A percentile compares a stretch with the other conserved stretches of the same genome.
These are phyloP conservation scores for Athalia rosae DNA, from an alignment of 2,888 invertebrate species.

Conservation along the genomic window DNA sequence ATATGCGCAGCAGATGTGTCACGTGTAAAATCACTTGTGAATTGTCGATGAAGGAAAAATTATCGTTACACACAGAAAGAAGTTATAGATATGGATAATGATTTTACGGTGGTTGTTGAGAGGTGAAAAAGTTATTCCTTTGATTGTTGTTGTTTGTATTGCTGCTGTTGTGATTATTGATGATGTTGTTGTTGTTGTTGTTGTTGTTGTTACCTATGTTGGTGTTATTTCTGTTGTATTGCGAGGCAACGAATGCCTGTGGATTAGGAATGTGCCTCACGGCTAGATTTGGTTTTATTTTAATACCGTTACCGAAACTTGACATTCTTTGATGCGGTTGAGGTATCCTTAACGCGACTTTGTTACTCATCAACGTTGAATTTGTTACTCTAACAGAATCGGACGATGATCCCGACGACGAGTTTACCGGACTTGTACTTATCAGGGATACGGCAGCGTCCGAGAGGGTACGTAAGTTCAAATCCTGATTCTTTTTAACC, in stretches of 20 bases:
- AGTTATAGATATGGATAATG: background rate
- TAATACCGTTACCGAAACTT: slow-evolving; percentile 66
- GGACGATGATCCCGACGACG: background rate
- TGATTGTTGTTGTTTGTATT: slow-evolving; percentile 38
- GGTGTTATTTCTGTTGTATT: slow-evolving; percentile 56
- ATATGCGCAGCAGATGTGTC: too few species aligned
- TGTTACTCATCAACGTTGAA: slow-evolving; percentile 44
- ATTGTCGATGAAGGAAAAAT: too few species aligned
- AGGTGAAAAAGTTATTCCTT: slow-evolving; percentile 23
- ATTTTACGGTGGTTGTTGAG: slow-evolving; percentile 18
- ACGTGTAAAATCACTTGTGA: too few species aligned
- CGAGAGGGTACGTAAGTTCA: slow-evolving; percentile 64
- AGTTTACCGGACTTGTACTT: slow-evolving; percentile 41
- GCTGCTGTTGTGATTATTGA: too few species aligned
- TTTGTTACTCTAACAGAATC: slow-evolving; percentile 13
- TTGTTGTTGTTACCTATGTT: too few species aligned
- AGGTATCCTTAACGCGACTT: slow-evolving; percentile 66
- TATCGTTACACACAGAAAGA: too few species aligned
- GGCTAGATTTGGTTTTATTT: slow-evolving; percentile 70
- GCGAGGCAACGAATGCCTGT: slow-evolving; percentile 70
- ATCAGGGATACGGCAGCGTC: slow-evolving; percentile 66
- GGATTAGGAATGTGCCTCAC: slow-evolving; percentile 73
- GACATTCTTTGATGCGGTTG: slow-evolving; percentile 67
- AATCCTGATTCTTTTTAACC: slow-evolving; percentile 61
- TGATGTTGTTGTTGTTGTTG: too few species aligned